These are phyloP conservation scores for Pseudococcus viburni DNA, from an alignment of 2,888 invertebrate genomes.

Conservation along the genomic window DNA sequence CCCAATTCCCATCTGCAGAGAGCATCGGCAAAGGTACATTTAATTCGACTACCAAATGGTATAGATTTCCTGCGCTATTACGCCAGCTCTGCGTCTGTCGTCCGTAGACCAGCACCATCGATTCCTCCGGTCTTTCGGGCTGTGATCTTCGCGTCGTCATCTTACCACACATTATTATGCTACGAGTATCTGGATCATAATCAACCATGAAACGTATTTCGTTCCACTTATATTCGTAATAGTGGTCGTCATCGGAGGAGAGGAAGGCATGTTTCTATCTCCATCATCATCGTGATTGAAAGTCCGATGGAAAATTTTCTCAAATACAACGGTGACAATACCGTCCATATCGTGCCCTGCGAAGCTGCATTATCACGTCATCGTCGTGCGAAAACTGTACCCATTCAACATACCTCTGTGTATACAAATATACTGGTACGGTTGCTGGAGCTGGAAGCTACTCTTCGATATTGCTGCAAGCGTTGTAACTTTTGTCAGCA, in stretches of 20 bases:
- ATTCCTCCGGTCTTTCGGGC: not conserved
- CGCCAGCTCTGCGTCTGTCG: not conserved
- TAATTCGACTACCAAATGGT: not conserved
- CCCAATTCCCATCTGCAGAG: not conserved
- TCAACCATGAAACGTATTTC: conserved; percentile 43
- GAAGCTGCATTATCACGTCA: not conserved
- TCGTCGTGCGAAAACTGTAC: not conserved
- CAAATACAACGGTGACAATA: not conserved
- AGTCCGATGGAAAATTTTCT: not conserved
- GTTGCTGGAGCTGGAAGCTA: no score
- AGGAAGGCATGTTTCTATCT: not conserved
- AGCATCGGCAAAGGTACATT: not conserved
- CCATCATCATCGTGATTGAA: not conserved
- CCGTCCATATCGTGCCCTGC: not conserved
- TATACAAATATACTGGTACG: no score
- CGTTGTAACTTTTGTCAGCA: no score
- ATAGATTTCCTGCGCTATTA: not conserved
- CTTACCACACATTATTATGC: not conserved
- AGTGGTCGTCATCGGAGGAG: not conserved
- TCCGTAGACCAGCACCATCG: not conserved
- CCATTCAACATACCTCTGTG: no score
- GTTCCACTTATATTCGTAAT: conserved; percentile 32
- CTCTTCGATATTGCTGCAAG: no score
- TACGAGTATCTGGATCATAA: not conserved
- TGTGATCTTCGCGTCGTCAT: not conserved